Evolutionary conservation across 37 sponge, comb jelly and placozoan species (phyloP).

Genomic region (Spongilla lacustris): DNA sequence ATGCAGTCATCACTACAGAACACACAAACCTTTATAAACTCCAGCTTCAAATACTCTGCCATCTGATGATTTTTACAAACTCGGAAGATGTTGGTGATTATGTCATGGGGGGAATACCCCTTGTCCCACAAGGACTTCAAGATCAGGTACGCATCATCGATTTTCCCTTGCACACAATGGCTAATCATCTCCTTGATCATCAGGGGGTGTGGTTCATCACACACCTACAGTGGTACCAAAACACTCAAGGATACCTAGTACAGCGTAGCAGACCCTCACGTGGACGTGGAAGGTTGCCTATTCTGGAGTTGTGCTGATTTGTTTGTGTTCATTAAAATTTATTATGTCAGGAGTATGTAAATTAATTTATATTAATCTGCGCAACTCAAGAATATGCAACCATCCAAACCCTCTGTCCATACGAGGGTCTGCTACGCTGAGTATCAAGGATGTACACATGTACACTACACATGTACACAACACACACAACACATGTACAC

Average conservation of each 20-base stretch:
- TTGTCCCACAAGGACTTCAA: constrained; percentile 93
- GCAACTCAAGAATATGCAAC: too few species aligned
- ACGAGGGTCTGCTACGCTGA: neutral
- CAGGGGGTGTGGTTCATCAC: constrained; percentile 99
- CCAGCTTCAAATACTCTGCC: constrained; percentile 96
- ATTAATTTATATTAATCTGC: too few species aligned
- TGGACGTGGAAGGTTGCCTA: too few species aligned
- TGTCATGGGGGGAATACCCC: constrained; percentile 96
- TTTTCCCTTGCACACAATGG: constrained; percentile 70
- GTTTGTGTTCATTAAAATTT: too few species aligned
- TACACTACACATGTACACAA: neutral
- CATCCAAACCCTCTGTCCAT: too few species aligned
- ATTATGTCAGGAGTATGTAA: too few species aligned
- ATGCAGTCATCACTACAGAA: neutral
- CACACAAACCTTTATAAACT: constrained; percentile 85
- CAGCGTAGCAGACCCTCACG: too few species aligned
- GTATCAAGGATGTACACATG: neutral
- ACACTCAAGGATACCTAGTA: too few species aligned
- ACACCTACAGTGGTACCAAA: constrained; percentile 66
- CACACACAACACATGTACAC: neutral
- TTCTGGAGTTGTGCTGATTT: too few species aligned
- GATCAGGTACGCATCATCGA: constrained; percentile 87
- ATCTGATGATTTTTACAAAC: constrained; percentile 91
- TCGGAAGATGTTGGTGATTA: constrained; percentile 93
- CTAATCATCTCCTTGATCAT: constrained; percentile 94